These are phyloP conservation scores for Danaus plexippus DNA, from an alignment of 1,140 invertebrate genomes.

Conservation along the genomic window DNA sequence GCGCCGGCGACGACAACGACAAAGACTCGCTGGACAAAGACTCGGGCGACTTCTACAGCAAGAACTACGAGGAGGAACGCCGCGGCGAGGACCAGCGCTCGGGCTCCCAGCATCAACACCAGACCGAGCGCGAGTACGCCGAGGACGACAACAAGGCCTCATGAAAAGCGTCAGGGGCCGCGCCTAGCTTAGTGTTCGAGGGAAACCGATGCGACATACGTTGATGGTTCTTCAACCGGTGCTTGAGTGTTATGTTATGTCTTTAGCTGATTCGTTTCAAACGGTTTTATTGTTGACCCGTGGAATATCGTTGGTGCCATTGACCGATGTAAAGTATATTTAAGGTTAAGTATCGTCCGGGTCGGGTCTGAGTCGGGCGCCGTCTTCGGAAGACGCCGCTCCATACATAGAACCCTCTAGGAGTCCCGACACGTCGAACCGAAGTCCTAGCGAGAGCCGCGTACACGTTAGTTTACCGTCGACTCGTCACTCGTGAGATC, in stretches of 20 bases:
- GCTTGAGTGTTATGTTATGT: conserved; percentile 65
- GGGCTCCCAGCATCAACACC: conserved; percentile 50
- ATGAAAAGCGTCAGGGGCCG: conserved; percentile 38
- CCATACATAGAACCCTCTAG: background rate
- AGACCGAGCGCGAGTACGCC: conserved; percentile 62
- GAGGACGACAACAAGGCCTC: conserved; percentile 64
- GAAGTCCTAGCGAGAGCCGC: conserved; percentile 32
- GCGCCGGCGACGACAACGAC: conserved; percentile 46
- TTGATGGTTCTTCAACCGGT: conserved; percentile 59
- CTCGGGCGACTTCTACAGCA: conserved; percentile 51
- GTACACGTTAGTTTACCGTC: conserved; percentile 38
- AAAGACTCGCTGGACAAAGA: conserved; percentile 50
- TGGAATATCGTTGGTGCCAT: conserved; percentile 68
- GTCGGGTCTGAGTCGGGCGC: conserved; percentile 28
- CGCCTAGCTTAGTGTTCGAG: conserved; percentile 24
- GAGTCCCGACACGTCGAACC: conserved; percentile 26
- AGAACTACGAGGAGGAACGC: conserved; percentile 49
- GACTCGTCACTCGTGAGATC: conserved; percentile 54
- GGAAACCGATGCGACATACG: conserved; percentile 43
- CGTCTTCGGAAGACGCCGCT: background rate
- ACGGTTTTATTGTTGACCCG: conserved; percentile 63
- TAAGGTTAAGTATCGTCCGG: conserved; percentile 29
- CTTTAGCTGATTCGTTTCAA: conserved; percentile 55
- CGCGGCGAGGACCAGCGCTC: conserved; percentile 43
- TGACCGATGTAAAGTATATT: conserved; percentile 52